phyloP scores from a whole-genome alignment of 2,113 vertebrate species.

The Globicephala melas region DNA sequence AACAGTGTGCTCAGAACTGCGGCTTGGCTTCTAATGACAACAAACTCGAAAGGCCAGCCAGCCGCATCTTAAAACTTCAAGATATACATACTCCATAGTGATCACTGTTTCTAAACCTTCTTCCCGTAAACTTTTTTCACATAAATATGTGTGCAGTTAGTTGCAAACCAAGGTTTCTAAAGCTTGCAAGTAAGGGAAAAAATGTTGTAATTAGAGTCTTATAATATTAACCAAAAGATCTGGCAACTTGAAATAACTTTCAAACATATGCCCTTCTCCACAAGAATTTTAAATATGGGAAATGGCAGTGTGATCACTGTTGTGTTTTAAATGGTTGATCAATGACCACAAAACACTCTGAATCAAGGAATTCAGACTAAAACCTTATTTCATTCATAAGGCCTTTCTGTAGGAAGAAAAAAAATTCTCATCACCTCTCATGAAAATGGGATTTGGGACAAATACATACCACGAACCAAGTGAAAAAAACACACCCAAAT shows the following conservation, averaged over 20 bases:
- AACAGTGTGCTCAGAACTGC: not conserved
- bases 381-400: not conserved
- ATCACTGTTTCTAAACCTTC: not conserved
- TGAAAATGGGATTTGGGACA: not conserved
- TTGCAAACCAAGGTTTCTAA: not conserved
- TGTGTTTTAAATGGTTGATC: not conserved
- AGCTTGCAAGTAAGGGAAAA: not conserved
- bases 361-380: not conserved
- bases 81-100: not conserved
- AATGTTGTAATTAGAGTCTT: not conserved
- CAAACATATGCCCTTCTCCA: not conserved
- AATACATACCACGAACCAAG: not conserved
- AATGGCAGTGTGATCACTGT: not conserved
- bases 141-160: not conserved
- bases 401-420: not conserved
- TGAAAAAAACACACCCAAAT: not conserved
- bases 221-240: not conserved
- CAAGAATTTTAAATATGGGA: not conserved
- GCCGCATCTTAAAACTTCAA: not conserved
- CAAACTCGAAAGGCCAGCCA: not conserved
- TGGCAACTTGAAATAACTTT: conserved; percentile 6
- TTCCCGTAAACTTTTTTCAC: not conserved
- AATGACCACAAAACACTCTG: not conserved
- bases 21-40: not conserved
- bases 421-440: not conserved